Conservation (phyloP, 1,140 invertebrate genomes). For the Notospermus geniculatus region DNA sequence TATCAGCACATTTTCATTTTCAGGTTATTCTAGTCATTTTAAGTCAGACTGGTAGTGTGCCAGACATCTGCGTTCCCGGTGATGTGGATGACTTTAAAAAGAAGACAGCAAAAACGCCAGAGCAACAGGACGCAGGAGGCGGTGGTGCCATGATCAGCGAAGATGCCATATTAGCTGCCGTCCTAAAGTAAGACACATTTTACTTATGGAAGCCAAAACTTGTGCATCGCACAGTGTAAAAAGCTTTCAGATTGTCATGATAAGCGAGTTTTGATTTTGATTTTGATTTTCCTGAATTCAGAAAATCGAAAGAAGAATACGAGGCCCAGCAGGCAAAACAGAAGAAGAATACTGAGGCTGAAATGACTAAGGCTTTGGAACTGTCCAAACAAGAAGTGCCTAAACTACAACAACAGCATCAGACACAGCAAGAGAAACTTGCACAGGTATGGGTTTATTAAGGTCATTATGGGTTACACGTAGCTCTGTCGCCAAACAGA, state of each 20-base stretch:
- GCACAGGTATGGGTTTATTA: neutral
- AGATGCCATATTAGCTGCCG: no score
- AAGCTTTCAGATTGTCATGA: no score
- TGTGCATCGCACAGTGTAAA: no score
- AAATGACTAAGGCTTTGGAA: constrained; percentile 34
- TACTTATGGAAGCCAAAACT: neutral
- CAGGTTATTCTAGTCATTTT: constrained; percentile 1
- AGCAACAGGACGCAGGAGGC: neutral
- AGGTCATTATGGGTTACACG: neutral
- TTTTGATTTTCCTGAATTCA: constrained; percentile 11
- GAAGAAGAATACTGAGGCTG: constrained; percentile 52
- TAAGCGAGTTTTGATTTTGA: no score
- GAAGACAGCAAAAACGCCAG: constrained; percentile 3
- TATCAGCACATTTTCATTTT: no score
- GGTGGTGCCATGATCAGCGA: no score
- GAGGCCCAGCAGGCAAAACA: constrained; percentile 48
- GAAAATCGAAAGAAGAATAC: constrained; percentile 49
- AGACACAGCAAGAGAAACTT: constrained; percentile 54
- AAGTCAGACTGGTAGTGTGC: neutral
- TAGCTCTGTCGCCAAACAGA: no score
- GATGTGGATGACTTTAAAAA: neutral
- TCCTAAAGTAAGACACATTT: constrained; percentile 11
- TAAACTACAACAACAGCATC: constrained; percentile 9
- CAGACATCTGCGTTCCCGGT: neutral
- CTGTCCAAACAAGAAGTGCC: constrained; percentile 18